Evolutionary conservation across 2,888 invertebrate species (phyloP).

Genomic region (Plebejus anna): DNA sequence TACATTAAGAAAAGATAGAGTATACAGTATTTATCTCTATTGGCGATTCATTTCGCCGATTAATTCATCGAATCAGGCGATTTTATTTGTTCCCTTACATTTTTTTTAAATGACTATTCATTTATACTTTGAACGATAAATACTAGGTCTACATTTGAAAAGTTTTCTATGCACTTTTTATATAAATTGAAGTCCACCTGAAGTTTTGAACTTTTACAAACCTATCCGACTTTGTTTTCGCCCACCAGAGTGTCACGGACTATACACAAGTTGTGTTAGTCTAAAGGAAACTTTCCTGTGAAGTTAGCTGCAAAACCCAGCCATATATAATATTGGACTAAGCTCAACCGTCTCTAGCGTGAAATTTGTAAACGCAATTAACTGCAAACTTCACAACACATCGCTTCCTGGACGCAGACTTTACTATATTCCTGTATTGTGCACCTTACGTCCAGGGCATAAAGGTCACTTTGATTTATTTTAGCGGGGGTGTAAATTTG

Average conservation of each 20-base stretch:
- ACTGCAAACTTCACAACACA: conserved; percentile 68
- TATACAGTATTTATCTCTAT: too few species aligned
- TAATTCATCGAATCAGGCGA: too few species aligned
- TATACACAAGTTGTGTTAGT: conserved; percentile 21
- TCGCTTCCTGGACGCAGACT: conserved; percentile 55
- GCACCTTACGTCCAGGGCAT: conserved; percentile 37
- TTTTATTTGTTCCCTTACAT: too few species aligned
- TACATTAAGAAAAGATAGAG: too few species aligned
- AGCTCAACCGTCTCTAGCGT: conserved; percentile 50
- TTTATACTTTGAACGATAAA: too few species aligned
- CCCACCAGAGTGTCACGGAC: not conserved
- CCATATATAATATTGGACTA: conserved; percentile 32
- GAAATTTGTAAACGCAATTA: conserved; percentile 73
- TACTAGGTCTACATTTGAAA: too few species aligned
- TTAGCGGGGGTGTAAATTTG: conserved; percentile 45
- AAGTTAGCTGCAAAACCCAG: conserved; percentile 28
- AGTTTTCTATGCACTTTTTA: not conserved
- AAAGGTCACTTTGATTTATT: conserved; percentile 43
- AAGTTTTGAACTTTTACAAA: conserved; percentile 8
- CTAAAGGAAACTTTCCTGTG: conserved; percentile 23
- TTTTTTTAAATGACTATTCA: too few species aligned
- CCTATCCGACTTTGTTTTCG: conserved; percentile 4
- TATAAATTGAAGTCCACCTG: not conserved
- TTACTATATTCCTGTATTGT: conserved; percentile 34
- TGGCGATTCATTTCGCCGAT: too few species aligned